phyloP scores from a whole-genome alignment of 2,797 vertebrate species.

The Cichlasoma orientale region DNA sequence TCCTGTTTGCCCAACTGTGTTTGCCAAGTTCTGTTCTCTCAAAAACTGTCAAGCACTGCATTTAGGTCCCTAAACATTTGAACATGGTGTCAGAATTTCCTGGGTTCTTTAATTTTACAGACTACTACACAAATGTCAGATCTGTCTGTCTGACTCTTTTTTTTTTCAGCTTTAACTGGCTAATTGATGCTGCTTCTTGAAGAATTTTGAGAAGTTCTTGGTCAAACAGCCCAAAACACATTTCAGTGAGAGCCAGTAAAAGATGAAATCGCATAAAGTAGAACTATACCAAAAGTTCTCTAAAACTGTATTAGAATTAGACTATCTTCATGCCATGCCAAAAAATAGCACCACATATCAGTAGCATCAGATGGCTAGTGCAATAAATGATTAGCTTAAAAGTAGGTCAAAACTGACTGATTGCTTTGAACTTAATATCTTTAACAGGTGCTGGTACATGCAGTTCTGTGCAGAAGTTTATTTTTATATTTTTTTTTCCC shows the following conservation, averaged over 20 bases:
- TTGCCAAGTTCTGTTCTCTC: not conserved
- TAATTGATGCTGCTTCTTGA: not conserved
- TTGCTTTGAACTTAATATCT: no score
- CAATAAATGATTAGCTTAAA: no score
- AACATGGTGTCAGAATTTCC: not conserved
- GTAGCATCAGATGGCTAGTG: no score
- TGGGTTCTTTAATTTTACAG: not conserved
- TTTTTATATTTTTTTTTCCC: no score
- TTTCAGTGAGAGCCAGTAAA: not conserved
- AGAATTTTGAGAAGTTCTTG: not conserved
- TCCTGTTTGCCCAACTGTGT: not conserved
- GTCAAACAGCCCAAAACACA: not conserved
- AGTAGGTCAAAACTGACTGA: no score
- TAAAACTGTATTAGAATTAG: no score
- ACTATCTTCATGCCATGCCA: no score
- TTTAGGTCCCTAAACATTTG: not conserved
- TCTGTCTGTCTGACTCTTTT: not conserved
- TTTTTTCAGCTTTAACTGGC: not conserved
- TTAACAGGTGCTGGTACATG: no score
- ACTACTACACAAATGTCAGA: not conserved
- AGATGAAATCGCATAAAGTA: not conserved
- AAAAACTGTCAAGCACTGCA: not conserved
- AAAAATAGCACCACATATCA: no score
- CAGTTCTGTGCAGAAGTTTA: no score
- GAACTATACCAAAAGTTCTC: not conserved